These are phyloP conservation scores for Geococcyx californianus DNA, from an alignment of 2,113 vertebrate genomes.

Conservation along the genomic window DNA sequence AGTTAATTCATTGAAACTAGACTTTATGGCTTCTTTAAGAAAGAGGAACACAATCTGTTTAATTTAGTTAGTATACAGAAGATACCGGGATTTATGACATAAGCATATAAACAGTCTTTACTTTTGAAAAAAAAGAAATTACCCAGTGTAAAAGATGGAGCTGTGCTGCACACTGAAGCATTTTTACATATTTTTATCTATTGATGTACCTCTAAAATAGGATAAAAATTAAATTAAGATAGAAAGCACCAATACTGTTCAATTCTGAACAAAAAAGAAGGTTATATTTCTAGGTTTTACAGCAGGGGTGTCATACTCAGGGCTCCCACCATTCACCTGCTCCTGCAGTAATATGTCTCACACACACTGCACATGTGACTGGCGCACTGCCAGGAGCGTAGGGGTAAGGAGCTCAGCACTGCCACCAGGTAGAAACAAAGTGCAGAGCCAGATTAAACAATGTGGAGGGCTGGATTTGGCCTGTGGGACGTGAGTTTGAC, in stretches of 20 bases:
- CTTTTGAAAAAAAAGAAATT: background rate
- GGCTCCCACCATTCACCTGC: no score
- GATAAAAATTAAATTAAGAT: background rate
- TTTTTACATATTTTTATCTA: background rate
- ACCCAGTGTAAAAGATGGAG: background rate
- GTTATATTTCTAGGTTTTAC: background rate
- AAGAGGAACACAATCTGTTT: background rate
- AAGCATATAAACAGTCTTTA: background rate
- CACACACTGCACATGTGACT: no score
- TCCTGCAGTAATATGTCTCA: no score
- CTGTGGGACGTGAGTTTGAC: no score
- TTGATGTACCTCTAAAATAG: background rate
- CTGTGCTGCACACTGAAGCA: background rate
- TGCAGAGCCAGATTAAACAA: no score
- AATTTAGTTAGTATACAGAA: background rate
- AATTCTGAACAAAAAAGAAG: background rate
- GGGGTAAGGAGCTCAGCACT: no score
- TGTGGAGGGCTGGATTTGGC: no score
- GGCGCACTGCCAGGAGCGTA: no score
- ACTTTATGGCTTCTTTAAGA: background rate
- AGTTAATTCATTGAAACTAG: background rate
- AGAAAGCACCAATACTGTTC: background rate
- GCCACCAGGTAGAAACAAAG: no score
- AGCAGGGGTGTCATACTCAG: background rate
- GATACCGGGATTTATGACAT: background rate